phyloP scores from a whole-genome alignment of 2,888 invertebrate genomes.

The Parascotia fuliginaria region DNA sequence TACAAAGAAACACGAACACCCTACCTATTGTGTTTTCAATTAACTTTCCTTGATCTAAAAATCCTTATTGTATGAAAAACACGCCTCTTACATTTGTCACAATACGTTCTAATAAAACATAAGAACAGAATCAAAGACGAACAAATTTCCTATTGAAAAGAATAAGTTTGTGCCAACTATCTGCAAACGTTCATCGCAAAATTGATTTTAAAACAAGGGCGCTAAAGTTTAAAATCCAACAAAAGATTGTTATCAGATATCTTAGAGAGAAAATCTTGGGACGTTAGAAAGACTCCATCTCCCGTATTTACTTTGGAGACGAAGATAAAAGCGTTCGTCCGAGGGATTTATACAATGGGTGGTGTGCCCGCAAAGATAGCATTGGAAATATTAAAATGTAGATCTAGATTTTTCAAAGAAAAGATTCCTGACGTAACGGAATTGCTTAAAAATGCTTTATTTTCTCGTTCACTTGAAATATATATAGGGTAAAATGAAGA shows the following conservation, averaged over 20 bases:
- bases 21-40: neutral
- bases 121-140: constrained; percentile 16
- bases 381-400: constrained; percentile 54
- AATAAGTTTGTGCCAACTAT: constrained; percentile 15
- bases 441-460: constrained; percentile 9
- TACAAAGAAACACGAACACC: too few relatives aligned
- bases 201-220: constrained; percentile 25
- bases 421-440: constrained; percentile 14
- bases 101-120: constrained; percentile 4
- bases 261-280: constrained; percentile 17
- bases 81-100: neutral
- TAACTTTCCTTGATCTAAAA: neutral
- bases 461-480: neutral
- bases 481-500: neutral
- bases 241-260: constrained; percentile 36
- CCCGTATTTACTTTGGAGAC: constrained; percentile 62
- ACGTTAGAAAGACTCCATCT: constrained; percentile 34
- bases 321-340: constrained; percentile 64
- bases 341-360: constrained; percentile 61
- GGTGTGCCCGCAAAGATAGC: constrained; percentile 51
- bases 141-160: constrained; percentile 16
- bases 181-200: constrained; percentile 13
- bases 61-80: neutral
- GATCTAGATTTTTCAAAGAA: constrained; percentile 34
- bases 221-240: constrained; percentile 43